phyloP scores from a whole-genome alignment of 2,888 invertebrate genomes.

The Aplocera efformata region DNA sequence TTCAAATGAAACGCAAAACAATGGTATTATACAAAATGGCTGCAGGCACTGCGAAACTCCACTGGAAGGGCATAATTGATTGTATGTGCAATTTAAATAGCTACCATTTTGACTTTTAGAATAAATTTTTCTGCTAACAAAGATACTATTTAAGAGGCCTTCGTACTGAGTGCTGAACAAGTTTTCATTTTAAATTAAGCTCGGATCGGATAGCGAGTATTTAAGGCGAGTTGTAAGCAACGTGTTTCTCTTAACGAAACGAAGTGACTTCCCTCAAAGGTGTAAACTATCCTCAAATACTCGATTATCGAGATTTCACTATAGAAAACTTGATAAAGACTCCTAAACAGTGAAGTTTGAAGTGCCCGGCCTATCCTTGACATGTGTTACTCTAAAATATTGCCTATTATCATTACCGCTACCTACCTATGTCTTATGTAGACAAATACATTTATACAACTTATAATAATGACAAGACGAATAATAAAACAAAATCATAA shows the following conservation, averaged over 20 bases:
- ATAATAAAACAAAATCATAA: constrained; percentile 67
- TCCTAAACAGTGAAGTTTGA: constrained; percentile 26
- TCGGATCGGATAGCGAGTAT: too few relatives aligned
- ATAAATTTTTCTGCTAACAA: too few relatives aligned
- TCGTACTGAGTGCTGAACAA: too few relatives aligned
- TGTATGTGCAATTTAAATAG: too few relatives aligned
- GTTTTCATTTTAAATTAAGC: too few relatives aligned
- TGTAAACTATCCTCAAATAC: constrained; percentile 2
- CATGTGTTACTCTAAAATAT: constrained; percentile 58
- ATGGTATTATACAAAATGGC: constrained; percentile 70
- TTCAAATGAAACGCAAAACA: constrained; percentile 77
- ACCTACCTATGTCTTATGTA: constrained; percentile 76
- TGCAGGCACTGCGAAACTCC: constrained; percentile 22
- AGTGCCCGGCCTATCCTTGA: constrained; percentile 26
- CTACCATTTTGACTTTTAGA: too few relatives aligned
- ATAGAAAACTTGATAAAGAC: too few relatives aligned
- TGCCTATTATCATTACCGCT: constrained; percentile 73
- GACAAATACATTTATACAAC: constrained; percentile 76
- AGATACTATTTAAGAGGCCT: too few relatives aligned
- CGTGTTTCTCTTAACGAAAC: constrained; percentile 4
- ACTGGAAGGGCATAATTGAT: constrained; percentile 7
- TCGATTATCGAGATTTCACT: constrained; percentile 9
- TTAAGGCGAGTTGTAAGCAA: too few relatives aligned
- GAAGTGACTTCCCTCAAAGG: constrained; percentile 9
- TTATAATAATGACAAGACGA: constrained; percentile 80